Evolutionary conservation across 2,888 invertebrate species (phyloP).

Genomic region (Papilio elwesi): DNA sequence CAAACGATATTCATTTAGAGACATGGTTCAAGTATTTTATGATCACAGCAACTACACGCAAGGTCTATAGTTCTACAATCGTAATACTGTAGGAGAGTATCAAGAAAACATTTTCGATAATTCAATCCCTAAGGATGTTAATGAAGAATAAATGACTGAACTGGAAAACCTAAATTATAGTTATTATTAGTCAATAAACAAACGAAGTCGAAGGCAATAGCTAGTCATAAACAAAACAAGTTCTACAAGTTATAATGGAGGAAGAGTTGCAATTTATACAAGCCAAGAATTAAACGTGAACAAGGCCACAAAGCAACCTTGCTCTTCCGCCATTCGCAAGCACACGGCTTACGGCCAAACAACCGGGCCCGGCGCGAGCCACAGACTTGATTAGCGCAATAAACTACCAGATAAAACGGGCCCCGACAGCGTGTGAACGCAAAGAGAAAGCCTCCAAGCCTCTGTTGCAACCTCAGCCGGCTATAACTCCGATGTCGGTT

Average conservation of each 20-base stretch:
- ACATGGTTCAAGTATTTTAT: too few species aligned
- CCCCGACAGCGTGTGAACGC: conserved; percentile 82
- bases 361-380: conserved; percentile 79
- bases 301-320: conserved; percentile 79
- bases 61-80: too few species aligned
- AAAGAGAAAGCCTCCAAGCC: conserved; percentile 78
- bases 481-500: conserved; percentile 65
- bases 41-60: too few species aligned
- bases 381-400: conserved; percentile 79
- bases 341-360: conserved; percentile 62
- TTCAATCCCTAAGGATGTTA: too few species aligned
- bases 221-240: too few species aligned
- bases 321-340: conserved; percentile 80
- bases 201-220: too few species aligned
- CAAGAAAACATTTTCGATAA: too few species aligned
- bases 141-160: too few species aligned
- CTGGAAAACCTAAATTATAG: too few species aligned
- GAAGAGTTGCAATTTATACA: conserved; percentile 9
- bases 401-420: conserved; percentile 81
- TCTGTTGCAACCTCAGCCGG: conserved; percentile 74
- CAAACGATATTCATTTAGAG: too few species aligned
- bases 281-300: conserved; percentile 67
- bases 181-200: too few species aligned
- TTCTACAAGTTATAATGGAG: neutral
- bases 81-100: too few species aligned